Evolutionary conservation across 2,888 invertebrate genomes (phyloP).

Genomic region (Mythimna pallens): DNA sequence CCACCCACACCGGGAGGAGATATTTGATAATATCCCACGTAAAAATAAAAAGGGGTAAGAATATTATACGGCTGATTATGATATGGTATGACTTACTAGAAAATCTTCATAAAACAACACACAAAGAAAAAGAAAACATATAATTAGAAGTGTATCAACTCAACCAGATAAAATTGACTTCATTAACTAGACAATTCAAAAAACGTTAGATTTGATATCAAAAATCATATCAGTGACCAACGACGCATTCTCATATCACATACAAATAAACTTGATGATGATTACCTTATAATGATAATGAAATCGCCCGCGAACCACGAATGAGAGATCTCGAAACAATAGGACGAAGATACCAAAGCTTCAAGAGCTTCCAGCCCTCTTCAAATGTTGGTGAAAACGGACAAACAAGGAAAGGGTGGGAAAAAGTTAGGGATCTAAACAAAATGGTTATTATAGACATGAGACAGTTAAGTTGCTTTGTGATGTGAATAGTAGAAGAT

Average conservation of each 20-base stretch:
- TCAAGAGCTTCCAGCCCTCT: slow-evolving; percentile 21
- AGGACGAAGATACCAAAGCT: slow-evolving; percentile 49
- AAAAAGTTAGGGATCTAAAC: slow-evolving; percentile 4
- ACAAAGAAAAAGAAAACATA: not conserved
- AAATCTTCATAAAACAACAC: not conserved
- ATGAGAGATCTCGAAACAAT: slow-evolving; percentile 67
- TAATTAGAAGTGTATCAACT: slow-evolving; percentile 1
- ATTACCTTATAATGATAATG: slow-evolving; percentile 73
- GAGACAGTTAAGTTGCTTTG: slow-evolving; percentile 16
- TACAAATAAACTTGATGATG: slow-evolving; percentile 66
- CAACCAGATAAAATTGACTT: slow-evolving; percentile 45
- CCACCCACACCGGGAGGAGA: no score
- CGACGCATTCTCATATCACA: slow-evolving; percentile 68
- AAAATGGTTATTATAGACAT: slow-evolving; percentile 35
- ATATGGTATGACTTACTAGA: not conserved
- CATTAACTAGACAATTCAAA: slow-evolving; percentile 57
- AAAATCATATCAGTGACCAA: slow-evolving; percentile 59
- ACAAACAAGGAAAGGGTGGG: not conserved
- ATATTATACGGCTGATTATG: no score
- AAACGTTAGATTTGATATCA: slow-evolving; percentile 54
- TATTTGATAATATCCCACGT: no score
- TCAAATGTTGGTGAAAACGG: not conserved
- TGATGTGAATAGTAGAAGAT: slow-evolving; percentile 21
- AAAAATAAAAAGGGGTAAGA: no score
- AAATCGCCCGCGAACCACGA: slow-evolving; percentile 64